Conservation (phyloP, 2,113 vertebrate species). For the Nycticebus coucang region DNA sequence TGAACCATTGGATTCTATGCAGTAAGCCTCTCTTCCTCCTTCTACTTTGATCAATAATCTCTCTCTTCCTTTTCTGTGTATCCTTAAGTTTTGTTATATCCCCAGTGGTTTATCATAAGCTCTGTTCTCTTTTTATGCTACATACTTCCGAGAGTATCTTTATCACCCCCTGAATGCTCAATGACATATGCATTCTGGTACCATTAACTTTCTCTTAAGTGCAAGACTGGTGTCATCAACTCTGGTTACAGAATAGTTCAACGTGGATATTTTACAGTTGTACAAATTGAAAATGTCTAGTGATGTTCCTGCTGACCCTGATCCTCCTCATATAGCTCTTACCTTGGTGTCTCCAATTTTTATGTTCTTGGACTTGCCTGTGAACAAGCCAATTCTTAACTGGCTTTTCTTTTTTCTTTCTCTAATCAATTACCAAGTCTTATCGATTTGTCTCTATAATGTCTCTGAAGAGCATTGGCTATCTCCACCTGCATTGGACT, state of each 20-base stretch:
- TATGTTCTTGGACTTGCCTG: background rate
- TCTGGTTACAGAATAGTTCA: background rate
- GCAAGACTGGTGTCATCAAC: background rate
- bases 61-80: background rate
- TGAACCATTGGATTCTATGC: background rate
- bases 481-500: background rate
- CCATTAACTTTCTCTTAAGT: background rate
- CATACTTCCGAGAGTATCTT: background rate
- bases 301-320: background rate
- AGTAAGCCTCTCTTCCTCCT: background rate
- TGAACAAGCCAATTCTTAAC: background rate
- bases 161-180: background rate
- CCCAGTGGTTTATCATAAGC: background rate
- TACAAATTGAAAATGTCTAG: background rate
- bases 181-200: slow-evolving; percentile 21
- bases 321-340: background rate
- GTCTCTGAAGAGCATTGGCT: background rate
- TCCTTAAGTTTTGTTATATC: background rate
- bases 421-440: background rate
- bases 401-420: background rate
- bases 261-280: background rate
- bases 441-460: background rate
- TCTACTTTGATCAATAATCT: background rate
- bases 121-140: background rate
- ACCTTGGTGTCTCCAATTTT: background rate